phyloP scores from a whole-genome alignment of 2,888 invertebrate genomes.

The Hirtodrosophila trivittata region DNA sequence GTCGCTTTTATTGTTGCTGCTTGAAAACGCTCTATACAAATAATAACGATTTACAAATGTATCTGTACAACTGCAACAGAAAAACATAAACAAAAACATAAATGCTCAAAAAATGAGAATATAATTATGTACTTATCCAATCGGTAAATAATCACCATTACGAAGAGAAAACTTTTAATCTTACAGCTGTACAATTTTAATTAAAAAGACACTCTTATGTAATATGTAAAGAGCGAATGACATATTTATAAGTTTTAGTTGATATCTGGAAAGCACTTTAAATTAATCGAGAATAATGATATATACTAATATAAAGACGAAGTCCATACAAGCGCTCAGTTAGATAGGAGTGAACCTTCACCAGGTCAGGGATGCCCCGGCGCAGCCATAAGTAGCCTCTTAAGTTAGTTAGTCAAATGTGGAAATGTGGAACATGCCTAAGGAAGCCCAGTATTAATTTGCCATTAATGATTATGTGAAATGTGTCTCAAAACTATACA shows the following conservation, averaged over 20 bases:
- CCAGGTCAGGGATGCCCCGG: conserved; percentile 21
- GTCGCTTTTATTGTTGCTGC: conserved; percentile 30
- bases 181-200: conserved; percentile 34
- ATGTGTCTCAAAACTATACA: not conserved
- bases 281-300: conserved; percentile 30
- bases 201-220: conserved; percentile 52
- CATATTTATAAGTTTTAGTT: conserved; percentile 35
- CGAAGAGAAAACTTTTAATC: conserved; percentile 45
- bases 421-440: conserved; percentile 56
- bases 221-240: conserved; percentile 20
- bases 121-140: conserved; percentile 17
- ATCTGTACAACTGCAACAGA: conserved; percentile 7
- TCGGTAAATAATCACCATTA: no score
- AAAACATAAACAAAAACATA: conserved; percentile 10
- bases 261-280: conserved; percentile 32
- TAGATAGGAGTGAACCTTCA: not conserved
- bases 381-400: conserved; percentile 53
- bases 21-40: conserved; percentile 19
- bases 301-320: conserved; percentile 28
- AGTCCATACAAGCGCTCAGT: not conserved
- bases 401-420: conserved; percentile 50
- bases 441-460: conserved; percentile 61
- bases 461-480: conserved; percentile 17
- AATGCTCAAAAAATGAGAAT: conserved; percentile 55
- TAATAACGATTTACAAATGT: conserved; percentile 36